phyloP scores from a whole-genome alignment of 2,888 invertebrate genomes.

The Coenonympha glycerion region DNA sequence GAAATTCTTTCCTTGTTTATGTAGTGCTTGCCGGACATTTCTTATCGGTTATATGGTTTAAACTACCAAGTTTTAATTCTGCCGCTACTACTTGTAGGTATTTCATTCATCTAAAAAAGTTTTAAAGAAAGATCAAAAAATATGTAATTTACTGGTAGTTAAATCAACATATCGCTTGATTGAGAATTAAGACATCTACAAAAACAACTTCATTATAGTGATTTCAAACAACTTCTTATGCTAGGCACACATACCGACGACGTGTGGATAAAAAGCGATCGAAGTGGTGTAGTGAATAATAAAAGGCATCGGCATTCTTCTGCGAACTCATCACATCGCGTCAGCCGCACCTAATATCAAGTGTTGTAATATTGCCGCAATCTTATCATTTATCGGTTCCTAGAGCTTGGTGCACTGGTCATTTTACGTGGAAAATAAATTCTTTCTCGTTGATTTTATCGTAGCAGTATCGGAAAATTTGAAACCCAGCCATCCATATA shows the following conservation, averaged over 20 bases:
- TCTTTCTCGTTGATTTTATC: too few species aligned
- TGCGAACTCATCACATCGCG: not conserved
- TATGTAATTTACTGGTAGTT: too few species aligned
- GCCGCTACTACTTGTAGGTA: too few species aligned
- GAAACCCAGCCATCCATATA: too few species aligned
- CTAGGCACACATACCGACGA: not conserved
- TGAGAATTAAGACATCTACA: not conserved
- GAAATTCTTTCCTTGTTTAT: not conserved
- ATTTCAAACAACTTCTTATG: not conserved
- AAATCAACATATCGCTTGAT: not conserved
- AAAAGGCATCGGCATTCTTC: constrained; percentile 4
- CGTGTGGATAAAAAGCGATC: not conserved
- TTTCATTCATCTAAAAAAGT: too few species aligned
- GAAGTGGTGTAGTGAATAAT: constrained; percentile 1
- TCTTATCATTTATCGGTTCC: constrained; percentile 1
- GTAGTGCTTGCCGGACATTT: not conserved
- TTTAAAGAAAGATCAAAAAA: too few species aligned
- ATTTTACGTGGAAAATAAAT: not conserved
- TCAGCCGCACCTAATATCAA: not conserved
- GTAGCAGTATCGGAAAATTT: too few species aligned
- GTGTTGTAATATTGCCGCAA: not conserved
- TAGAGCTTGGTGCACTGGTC: not conserved
- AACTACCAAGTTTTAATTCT: too few species aligned
- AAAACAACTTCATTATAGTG: not conserved
- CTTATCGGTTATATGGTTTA: too few species aligned